Evolutionary conservation across 2,797 vertebrate species (phyloP).

Genomic region (Morelia viridis): DNA sequence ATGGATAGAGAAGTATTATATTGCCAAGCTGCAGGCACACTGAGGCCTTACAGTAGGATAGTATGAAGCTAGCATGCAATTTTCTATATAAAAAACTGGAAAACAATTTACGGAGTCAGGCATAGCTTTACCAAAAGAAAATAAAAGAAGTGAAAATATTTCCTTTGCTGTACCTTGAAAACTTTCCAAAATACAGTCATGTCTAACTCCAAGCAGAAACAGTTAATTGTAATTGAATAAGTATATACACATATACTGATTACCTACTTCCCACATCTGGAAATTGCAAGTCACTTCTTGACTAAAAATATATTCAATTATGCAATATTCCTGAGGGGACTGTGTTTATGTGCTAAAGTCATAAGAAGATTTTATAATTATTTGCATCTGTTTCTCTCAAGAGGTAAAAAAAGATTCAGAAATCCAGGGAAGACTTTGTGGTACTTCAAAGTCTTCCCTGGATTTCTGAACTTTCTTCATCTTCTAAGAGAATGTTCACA

Average conservation of each 20-base stretch:
- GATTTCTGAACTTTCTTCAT: not conserved
- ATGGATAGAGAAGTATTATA: not conserved
- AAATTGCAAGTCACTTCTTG: conserved; percentile 9
- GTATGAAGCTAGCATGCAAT: not conserved
- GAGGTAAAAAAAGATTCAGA: not conserved
- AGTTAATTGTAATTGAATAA: not conserved
- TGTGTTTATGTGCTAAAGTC: not conserved
- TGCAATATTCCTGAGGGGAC: not conserved
- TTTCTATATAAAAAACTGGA: not conserved
- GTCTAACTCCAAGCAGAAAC: not conserved
- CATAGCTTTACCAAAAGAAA: not conserved
- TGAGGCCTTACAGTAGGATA: not conserved
- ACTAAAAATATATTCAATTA: conserved; percentile 23
- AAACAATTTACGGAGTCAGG: not conserved
- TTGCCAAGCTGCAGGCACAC: not conserved
- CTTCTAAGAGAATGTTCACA: not conserved
- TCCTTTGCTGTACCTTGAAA: not conserved
- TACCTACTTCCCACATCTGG: not conserved
- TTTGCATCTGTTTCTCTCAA: conserved; percentile 1
- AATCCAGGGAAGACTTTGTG: not conserved
- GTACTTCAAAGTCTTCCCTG: not conserved
- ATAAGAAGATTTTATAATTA: conserved; percentile 4
- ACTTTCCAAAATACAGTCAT: not conserved
- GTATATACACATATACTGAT: not conserved
- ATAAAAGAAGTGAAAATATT: not conserved